These are phyloP conservation scores for Potamilus streckersoni DNA, from an alignment of 1,140 invertebrate species.

Conservation along the genomic window DNA sequence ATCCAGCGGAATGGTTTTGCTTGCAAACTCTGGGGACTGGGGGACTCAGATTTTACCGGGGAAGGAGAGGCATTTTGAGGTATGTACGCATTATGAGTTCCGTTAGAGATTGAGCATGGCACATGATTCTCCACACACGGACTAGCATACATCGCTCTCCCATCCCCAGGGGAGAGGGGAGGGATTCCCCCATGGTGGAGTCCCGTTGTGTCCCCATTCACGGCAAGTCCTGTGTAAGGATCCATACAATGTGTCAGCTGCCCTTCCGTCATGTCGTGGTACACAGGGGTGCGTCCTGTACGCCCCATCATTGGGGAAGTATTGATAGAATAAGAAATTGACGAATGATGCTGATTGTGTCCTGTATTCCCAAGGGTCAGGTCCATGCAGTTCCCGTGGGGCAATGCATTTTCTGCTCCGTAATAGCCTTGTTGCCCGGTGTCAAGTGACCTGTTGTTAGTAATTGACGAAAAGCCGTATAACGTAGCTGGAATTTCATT, in stretches of 20 bases:
- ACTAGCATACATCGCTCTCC: slow-evolving; percentile 35
- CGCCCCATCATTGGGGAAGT: slow-evolving; percentile 38
- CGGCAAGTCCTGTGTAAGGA: slow-evolving; percentile 35
- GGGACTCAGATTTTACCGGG: slow-evolving; percentile 51
- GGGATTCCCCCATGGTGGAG: slow-evolving; percentile 30
- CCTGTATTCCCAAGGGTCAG: slow-evolving; percentile 38
- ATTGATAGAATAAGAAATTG: no score
- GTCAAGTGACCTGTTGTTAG: slow-evolving; percentile 51
- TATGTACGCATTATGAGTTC: slow-evolving; percentile 42
- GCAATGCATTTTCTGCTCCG: slow-evolving; percentile 39
- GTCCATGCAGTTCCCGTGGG: slow-evolving; percentile 37
- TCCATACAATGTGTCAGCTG: slow-evolving; percentile 43
- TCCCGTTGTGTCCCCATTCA: slow-evolving; percentile 40
- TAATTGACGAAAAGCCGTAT: slow-evolving; percentile 46
- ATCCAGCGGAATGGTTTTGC: slow-evolving; percentile 62
- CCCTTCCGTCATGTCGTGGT: slow-evolving; percentile 40
- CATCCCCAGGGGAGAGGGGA: slow-evolving; percentile 36
- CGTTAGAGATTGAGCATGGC: slow-evolving; percentile 45
- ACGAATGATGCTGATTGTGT: slow-evolving; percentile 15
- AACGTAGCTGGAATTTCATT: slow-evolving; percentile 41
- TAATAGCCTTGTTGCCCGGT: slow-evolving; percentile 54
- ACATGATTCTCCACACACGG: slow-evolving; percentile 41
- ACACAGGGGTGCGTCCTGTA: slow-evolving; percentile 35
- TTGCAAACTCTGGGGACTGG: slow-evolving; percentile 42
- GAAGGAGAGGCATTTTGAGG: slow-evolving; percentile 39